phyloP scores from a whole-genome alignment of 2,797 vertebrate genomes.

The Argya squamiceps region DNA sequence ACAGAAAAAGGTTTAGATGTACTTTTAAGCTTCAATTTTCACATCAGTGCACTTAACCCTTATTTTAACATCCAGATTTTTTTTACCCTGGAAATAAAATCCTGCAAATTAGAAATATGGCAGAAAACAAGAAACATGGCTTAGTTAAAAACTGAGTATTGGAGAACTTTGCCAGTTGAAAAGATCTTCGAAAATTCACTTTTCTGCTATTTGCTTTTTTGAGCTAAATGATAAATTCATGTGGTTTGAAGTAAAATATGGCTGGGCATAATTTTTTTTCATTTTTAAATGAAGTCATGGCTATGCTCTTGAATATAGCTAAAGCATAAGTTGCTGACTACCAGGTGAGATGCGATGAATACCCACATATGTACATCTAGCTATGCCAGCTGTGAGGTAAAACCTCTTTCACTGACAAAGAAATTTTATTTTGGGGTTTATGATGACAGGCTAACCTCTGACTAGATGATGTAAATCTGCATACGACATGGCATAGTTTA shows the following conservation, averaged over 20 bases:
- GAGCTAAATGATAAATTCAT: background rate
- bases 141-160: background rate
- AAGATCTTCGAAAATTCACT: background rate
- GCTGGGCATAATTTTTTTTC: background rate
- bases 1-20: background rate
- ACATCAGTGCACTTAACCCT: background rate
- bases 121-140: accelerated
- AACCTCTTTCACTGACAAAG: background rate
- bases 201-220: background rate
- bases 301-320: background rate
- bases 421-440: background rate
- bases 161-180: background rate
- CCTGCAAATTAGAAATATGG: background rate
- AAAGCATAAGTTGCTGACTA: background rate
- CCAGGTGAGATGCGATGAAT: background rate
- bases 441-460: background rate
- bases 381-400: background rate
- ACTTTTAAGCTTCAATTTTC: background rate
- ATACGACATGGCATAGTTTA: accelerated
- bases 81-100: background rate
- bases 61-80: background rate
- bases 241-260: background rate
- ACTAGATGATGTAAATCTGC: background rate
- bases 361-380: background rate
- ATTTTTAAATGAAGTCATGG: background rate